These are phyloP conservation scores for Sceloporus undulatus DNA, from an alignment of 2,113 vertebrate species.

Conservation along the genomic window DNA sequence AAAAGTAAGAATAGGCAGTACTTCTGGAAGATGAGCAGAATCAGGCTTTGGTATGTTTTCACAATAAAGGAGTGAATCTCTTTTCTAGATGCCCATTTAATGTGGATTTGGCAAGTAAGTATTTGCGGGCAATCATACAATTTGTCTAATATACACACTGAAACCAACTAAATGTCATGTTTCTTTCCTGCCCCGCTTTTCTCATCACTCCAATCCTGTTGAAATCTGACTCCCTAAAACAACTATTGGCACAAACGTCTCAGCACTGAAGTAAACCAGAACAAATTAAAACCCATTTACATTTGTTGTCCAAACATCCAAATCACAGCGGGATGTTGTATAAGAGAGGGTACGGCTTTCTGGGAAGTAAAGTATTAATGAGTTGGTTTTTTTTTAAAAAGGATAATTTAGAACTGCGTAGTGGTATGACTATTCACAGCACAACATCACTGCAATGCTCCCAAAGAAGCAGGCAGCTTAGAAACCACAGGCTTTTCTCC, in stretches of 20 bases:
- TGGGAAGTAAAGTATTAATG: too few relatives aligned
- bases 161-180: background rate
- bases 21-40: background rate
- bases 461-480: too few relatives aligned
- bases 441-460: too few relatives aligned
- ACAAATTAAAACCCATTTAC: background rate
- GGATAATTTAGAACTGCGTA: too few relatives aligned
- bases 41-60: background rate
- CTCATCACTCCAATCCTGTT: background rate
- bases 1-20: background rate
- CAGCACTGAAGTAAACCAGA: rapidly evolving
- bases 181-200: background rate
- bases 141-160: background rate
- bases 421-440: too few relatives aligned
- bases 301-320: background rate
- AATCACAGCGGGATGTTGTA: background rate
- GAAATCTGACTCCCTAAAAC: rapidly evolving
- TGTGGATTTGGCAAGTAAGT: background rate
- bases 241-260: background rate
- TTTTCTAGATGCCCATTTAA: background rate
- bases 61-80: background rate
- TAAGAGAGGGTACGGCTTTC: background rate
- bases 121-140: background rate
- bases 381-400: too few relatives aligned
- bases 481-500: too few relatives aligned